These are phyloP conservation scores for Tenthredo amoena DNA, from an alignment of 2,888 invertebrate species.

Conservation along the genomic window DNA sequence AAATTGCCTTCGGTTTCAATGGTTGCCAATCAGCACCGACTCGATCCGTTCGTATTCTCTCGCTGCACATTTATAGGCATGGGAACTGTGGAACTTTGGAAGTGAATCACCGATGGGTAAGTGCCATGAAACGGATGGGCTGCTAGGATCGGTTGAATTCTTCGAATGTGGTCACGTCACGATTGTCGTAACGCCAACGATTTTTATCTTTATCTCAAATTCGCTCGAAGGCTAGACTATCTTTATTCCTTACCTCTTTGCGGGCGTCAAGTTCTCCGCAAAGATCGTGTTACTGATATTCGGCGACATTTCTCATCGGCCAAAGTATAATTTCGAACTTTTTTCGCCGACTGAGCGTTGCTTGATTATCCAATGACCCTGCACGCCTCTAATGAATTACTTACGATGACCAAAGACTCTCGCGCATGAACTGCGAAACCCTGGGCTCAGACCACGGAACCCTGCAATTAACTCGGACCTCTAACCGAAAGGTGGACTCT, in stretches of 20 bases:
- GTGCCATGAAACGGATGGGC: constrained; percentile 49
- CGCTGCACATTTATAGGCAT: constrained; percentile 46
- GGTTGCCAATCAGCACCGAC: constrained; percentile 47
- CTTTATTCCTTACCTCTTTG: neutral
- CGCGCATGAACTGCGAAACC: constrained; percentile 31
- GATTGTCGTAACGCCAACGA: constrained; percentile 22
- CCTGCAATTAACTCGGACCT: constrained; percentile 49
- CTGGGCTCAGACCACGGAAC: constrained; percentile 16
- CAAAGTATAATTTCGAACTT: neutral
- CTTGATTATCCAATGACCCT: constrained; percentile 23
- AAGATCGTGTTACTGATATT: neutral
- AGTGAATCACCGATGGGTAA: constrained; percentile 45
- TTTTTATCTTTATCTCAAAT: constrained; percentile 35
- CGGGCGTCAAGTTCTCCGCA: neutral
- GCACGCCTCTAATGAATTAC: constrained; percentile 31
- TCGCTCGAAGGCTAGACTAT: neutral
- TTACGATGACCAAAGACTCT: constrained; percentile 29
- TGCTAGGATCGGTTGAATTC: constrained; percentile 22
- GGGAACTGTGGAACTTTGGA: constrained; percentile 44
- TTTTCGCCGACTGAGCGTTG: neutral
- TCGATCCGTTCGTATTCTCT: constrained; percentile 49
- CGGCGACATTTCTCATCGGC: neutral
- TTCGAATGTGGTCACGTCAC: constrained; percentile 12
- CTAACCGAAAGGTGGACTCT: constrained; percentile 21
- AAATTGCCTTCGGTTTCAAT: constrained; percentile 50